Conservation (phyloP, 2,113 vertebrate species). For the Hydrolagus affinis region DNA sequence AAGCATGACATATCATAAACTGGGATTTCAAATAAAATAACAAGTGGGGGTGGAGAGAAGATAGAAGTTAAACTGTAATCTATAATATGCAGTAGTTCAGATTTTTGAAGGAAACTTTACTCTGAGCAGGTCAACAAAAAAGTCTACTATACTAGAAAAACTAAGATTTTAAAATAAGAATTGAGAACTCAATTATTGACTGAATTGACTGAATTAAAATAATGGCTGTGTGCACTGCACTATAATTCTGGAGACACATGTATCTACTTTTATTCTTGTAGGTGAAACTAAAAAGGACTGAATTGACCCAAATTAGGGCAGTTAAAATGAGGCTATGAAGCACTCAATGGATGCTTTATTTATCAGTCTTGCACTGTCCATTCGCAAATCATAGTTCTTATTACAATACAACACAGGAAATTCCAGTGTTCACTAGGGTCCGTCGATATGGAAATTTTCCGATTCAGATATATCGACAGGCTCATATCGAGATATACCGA, state of each 20-base stretch:
- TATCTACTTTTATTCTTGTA: not conserved
- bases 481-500: no score
- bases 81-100: not conserved
- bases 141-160: not conserved
- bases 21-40: no score
- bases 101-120: not conserved
- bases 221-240: not conserved
- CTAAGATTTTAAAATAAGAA: not conserved
- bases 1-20: no score
- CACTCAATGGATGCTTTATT: not conserved
- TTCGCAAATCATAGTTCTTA: not conserved
- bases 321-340: not conserved
- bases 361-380: not conserved
- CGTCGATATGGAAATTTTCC: no score
- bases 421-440: no score
- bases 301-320: not conserved
- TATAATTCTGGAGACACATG: not conserved
- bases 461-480: no score
- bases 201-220: not conserved
- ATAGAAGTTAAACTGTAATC: not conserved
- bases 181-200: not conserved
- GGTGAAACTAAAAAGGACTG: not conserved
- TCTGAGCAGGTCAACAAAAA: not conserved
- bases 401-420: not conserved
- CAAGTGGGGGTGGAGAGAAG: no score